phyloP scores from a whole-genome alignment of 2,113 vertebrate species.

The Lepus timidus region DNA sequence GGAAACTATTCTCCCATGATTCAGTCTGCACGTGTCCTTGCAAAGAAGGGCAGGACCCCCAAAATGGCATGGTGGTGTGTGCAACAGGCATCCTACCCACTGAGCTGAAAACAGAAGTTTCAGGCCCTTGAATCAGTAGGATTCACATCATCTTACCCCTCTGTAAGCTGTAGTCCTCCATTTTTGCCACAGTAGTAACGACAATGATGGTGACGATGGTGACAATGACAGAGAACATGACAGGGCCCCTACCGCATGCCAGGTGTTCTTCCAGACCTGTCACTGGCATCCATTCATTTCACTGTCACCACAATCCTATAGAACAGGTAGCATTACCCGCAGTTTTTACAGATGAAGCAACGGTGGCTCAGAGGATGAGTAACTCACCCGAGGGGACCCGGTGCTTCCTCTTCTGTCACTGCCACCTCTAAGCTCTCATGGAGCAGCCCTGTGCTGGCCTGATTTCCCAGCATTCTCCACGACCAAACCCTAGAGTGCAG shows the following conservation, averaged over 20 bases:
- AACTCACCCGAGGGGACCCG: not conserved
- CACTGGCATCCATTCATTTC: not conserved
- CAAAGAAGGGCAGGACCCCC: not conserved
- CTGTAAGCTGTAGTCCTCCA: not conserved
- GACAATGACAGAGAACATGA: not conserved
- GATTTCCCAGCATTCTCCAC: not conserved
- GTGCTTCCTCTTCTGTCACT: conserved; percentile 17
- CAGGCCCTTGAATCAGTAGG: not conserved
- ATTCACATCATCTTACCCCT: not conserved
- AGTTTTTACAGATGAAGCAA: conserved; percentile 31
- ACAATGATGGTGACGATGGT: not conserved
- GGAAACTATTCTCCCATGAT: not conserved
- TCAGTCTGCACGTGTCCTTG: not conserved
- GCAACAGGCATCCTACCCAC: not conserved
- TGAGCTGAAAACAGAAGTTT: not conserved
- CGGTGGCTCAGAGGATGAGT: not conserved
- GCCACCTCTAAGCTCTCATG: not conserved
- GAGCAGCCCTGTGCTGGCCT: not conserved
- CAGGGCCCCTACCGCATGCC: not conserved
- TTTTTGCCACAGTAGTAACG: not conserved
- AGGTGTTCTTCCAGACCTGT: not conserved
- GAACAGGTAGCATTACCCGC: not conserved
- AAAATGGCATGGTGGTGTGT: not conserved
- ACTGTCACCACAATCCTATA: not conserved
- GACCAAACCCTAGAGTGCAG: not conserved